Conservation (phyloP, 2,888 invertebrate species). For the Eupithecia subfuscata region DNA sequence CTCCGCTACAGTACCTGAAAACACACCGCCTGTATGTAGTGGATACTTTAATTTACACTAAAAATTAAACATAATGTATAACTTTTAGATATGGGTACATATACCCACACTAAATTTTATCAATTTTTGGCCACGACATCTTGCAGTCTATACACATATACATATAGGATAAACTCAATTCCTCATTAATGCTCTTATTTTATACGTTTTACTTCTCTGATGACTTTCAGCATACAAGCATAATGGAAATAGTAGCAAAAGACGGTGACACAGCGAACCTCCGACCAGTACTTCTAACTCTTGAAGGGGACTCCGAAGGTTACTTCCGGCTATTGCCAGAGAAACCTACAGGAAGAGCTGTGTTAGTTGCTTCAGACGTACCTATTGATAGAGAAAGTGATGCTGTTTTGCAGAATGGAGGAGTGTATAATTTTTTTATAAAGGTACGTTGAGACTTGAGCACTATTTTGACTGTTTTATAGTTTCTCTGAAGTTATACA, state of each 20-base stretch:
- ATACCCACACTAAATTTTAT: background rate
- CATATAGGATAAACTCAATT: background rate
- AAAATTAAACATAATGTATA: too few species aligned
- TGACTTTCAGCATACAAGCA: slow-evolving; percentile 81
- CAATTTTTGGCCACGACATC: background rate
- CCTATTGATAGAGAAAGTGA: slow-evolving; percentile 91
- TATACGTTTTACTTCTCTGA: background rate
- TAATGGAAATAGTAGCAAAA: slow-evolving; percentile 89
- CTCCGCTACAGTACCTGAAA: slow-evolving; percentile 90
- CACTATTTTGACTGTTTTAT: background rate
- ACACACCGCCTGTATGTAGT: slow-evolving; percentile 84
- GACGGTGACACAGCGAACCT: slow-evolving; percentile 93
- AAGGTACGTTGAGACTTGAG: slow-evolving; percentile 68
- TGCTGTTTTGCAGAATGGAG: slow-evolving; percentile 89
- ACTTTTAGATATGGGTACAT: too few species aligned
- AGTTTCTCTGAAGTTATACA: background rate
- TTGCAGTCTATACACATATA: background rate
- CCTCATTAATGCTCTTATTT: background rate
- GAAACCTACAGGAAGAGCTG: slow-evolving; percentile 82
- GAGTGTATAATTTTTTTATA: slow-evolving; percentile 89
- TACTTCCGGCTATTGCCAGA: slow-evolving; percentile 87
- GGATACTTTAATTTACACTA: background rate
- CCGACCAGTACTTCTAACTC: slow-evolving; percentile 85
- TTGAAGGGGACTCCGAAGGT: slow-evolving; percentile 87
- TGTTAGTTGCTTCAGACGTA: slow-evolving; percentile 85